These are phyloP conservation scores for Xiphophorus maculatus DNA, from an alignment of 2,113 vertebrate species.

Conservation along the genomic window DNA sequence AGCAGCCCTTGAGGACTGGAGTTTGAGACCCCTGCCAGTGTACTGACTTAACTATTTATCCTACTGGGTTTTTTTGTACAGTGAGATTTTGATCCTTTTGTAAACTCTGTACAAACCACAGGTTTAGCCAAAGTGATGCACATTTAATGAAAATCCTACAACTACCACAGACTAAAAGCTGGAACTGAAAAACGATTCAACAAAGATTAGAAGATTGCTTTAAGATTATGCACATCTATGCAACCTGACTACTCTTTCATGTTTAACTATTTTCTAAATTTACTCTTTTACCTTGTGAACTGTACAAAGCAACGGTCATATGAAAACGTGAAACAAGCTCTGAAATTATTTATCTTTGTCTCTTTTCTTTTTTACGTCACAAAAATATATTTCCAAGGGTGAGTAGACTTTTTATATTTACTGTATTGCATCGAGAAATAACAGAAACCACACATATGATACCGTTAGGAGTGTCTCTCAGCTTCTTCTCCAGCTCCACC, in stretches of 20 bases:
- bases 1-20: too few species aligned
- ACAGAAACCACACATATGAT: not conserved
- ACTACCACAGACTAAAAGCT: not conserved
- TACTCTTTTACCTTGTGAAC: not conserved
- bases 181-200: not conserved
- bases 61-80: not conserved
- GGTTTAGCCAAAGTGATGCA: not conserved
- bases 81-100: not conserved
- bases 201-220: not conserved
- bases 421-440: too few species aligned
- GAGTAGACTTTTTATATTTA: not conserved
- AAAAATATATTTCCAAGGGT: not conserved
- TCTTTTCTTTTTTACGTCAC: not conserved
- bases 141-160: not conserved
- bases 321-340: not conserved
- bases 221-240: not conserved
- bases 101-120: not conserved
- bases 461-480: slow-evolving; percentile 88
- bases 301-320: not conserved
- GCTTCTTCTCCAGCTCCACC: slow-evolving; percentile 91
- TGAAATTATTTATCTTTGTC: not conserved
- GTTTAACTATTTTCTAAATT: not conserved
- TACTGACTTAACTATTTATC: not conserved
- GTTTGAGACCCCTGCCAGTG: too few species aligned
- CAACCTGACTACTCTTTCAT: too few species aligned